These are phyloP conservation scores for Cyprinodon brontotheroides DNA, from an alignment of 2,113 vertebrate species.

Conservation along the genomic window DNA sequence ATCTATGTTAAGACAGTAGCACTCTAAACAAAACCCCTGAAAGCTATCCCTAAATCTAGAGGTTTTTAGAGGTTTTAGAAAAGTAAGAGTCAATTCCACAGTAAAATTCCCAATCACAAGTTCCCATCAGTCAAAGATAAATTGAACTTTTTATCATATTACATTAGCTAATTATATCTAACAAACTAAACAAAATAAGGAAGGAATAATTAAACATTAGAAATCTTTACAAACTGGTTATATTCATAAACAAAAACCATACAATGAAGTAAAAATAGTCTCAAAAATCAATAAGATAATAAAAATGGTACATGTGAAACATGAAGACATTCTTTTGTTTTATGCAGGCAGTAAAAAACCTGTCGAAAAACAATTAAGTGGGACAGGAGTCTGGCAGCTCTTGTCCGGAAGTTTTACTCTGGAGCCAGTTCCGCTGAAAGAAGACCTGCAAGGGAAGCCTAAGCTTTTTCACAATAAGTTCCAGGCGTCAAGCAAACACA, in stretches of 20 bases:
- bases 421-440: slow-evolving; percentile 15
- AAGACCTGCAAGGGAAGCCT: slow-evolving; percentile 36
- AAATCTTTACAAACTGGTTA: background rate
- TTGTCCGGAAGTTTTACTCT: background rate
- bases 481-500: background rate
- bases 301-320: background rate
- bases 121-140: slow-evolving; percentile 19
- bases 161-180: background rate
- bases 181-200: slow-evolving; percentile 6
- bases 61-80: slow-evolving; percentile 16
- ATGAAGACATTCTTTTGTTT: background rate
- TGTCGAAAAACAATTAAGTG: slow-evolving; percentile 11
- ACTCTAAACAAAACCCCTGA: background rate
- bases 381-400: slow-evolving; percentile 9
- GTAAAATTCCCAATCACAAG: background rate
- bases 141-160: slow-evolving; percentile 18
- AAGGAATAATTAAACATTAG: background rate
- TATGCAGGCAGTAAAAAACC: background rate
- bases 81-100: slow-evolving; percentile 18
- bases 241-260: background rate
- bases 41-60: background rate
- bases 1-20: background rate
- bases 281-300: background rate
- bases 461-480: background rate
- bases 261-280: background rate